phyloP scores from a whole-genome alignment of 2,797 vertebrate species.

The Echiichthys vipera region DNA sequence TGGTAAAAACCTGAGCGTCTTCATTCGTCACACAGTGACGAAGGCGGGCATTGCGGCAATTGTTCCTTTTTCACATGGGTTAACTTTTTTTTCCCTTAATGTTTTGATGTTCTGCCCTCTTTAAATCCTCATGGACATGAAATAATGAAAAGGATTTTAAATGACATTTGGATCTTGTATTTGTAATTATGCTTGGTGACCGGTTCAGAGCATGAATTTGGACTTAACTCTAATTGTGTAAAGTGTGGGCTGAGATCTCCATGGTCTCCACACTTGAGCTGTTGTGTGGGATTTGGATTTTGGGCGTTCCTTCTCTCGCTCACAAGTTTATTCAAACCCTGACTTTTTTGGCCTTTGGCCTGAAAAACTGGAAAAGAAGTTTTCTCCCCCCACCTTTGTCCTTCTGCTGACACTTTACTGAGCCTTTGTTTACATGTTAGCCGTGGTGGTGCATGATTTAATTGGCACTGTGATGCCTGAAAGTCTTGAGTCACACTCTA shows the following conservation, averaged over 20 bases:
- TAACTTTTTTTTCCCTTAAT: neutral
- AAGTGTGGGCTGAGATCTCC: conserved; percentile 4
- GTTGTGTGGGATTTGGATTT: conserved; percentile 47
- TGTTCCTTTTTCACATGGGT: neutral
- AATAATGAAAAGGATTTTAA: neutral
- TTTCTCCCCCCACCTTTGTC: conserved; percentile 32
- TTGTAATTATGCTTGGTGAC: conserved; percentile 1
- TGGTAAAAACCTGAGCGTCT: neutral
- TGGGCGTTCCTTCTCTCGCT: conserved; percentile 35
- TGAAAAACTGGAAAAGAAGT: conserved; percentile 19
- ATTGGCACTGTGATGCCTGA: conserved; percentile 7
- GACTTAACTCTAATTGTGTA: conserved; percentile 8
- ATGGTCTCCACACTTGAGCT: conserved; percentile 22
- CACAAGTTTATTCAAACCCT: conserved; percentile 29
- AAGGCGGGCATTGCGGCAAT: neutral
- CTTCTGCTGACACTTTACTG: neutral
- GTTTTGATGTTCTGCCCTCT: neutral
- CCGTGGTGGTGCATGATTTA: conserved; percentile 6
- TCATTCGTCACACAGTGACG: neutral
- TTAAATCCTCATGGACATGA: neutral
- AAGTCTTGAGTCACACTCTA: neutral
- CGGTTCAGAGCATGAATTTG: conserved; percentile 1
- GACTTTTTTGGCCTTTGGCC: conserved; percentile 36
- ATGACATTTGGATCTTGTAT: neutral
- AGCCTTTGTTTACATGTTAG: conserved; percentile 9